These are phyloP conservation scores for Pogonomyrmex californicus DNA, from an alignment of 1,140 invertebrate species.

Conservation along the genomic window DNA sequence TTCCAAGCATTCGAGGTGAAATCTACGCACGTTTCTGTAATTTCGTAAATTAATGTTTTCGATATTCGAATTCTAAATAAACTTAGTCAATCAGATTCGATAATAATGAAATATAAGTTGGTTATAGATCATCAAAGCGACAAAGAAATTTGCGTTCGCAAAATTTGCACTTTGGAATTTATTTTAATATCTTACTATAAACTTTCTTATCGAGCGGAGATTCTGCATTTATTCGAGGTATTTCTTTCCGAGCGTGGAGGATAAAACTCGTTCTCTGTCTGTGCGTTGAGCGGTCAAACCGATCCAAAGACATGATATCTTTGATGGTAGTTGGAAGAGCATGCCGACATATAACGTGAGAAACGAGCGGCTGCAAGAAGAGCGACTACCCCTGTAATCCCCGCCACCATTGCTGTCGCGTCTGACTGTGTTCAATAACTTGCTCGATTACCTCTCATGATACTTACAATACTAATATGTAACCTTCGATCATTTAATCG, in stretches of 20 bases:
- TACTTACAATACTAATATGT: neutral
- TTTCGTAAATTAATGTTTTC: constrained; percentile 57
- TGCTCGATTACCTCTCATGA: constrained; percentile 34
- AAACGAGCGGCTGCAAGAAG: constrained; percentile 48
- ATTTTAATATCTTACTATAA: too few species aligned
- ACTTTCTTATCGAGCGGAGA: neutral
- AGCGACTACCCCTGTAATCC: constrained; percentile 15
- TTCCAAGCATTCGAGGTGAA: constrained; percentile 16
- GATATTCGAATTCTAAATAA: constrained; percentile 23
- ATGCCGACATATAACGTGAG: constrained; percentile 54
- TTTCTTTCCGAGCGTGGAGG: neutral
- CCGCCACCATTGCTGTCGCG: constrained; percentile 10
- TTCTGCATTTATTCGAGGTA: constrained; percentile 26
- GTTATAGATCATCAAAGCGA: neutral
- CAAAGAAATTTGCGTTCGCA: neutral
- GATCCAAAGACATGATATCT: constrained; percentile 51
- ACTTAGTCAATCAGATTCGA: neutral
- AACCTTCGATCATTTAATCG: constrained; percentile 6
- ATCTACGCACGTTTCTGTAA: constrained; percentile 42
- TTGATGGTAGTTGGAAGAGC: constrained; percentile 42
- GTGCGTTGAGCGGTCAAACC: constrained; percentile 17
- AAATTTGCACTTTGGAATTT: neutral
- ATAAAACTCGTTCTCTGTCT: constrained; percentile 43
- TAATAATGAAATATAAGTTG: constrained; percentile 25
- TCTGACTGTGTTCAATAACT: constrained; percentile 29